Percentiles rank a stretch among this genome's conserved stretches.
Conservation (phyloP, 2,888 invertebrate species). For the Nemoura dubitans region DNA sequence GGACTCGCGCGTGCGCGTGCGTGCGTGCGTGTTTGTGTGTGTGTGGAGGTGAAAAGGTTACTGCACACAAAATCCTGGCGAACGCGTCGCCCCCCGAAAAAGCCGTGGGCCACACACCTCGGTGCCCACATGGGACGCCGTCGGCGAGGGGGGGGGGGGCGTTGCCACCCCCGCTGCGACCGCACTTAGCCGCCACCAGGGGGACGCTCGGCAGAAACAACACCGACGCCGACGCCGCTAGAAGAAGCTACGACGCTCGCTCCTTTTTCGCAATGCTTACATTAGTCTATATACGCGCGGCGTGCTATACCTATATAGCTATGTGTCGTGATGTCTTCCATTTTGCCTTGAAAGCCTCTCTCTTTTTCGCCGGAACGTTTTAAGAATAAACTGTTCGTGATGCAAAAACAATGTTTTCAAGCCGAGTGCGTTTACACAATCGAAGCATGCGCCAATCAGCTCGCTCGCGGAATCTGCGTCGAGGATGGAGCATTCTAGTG, state of each 20-base stretch:
- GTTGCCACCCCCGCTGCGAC: conserved; percentile 22
- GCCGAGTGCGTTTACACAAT: not conserved
- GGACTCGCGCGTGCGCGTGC: too few relatives aligned
- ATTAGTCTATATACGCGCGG: not conserved
- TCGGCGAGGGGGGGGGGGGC: not conserved
- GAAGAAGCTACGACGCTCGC: not conserved
- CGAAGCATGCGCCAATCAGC: not conserved
- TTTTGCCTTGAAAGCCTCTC: conserved; percentile 3
- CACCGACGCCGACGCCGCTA: too few relatives aligned
- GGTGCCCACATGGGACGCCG: not conserved
- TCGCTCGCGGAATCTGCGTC: not conserved
- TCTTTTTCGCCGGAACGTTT: not conserved
- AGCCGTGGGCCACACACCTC: not conserved
- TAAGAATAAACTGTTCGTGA: not conserved
- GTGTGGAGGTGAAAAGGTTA: not conserved
- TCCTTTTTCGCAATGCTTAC: not conserved
- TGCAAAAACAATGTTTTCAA: not conserved
- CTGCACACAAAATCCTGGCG: too few relatives aligned
- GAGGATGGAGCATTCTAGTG: too few relatives aligned
- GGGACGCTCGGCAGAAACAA: not conserved
- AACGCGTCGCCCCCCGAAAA: too few relatives aligned
- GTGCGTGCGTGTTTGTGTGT: too few relatives aligned
- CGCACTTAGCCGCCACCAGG: conserved; percentile 27
- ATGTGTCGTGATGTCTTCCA: not conserved
- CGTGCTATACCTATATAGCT: not conserved